Evolutionary conservation across 2,797 vertebrate genomes (phyloP).

Genomic region (Stomatorhinus walkeri): DNA sequence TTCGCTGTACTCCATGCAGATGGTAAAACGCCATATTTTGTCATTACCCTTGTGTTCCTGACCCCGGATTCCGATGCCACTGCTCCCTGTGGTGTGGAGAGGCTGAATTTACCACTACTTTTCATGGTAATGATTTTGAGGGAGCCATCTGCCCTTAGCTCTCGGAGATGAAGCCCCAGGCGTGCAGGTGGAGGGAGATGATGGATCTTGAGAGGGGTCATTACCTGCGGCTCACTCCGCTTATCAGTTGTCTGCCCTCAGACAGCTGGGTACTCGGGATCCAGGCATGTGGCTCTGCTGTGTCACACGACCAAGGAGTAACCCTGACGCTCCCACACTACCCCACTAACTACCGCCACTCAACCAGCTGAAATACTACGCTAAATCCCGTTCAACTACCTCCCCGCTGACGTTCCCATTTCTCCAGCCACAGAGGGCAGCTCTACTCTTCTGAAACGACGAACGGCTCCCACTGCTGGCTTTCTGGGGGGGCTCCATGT

Average conservation of each 20-base stretch:
- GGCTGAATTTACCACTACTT: background rate
- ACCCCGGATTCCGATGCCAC: background rate
- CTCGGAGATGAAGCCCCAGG: background rate
- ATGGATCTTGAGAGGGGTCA: slow-evolving; percentile 23
- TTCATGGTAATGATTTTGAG: slow-evolving; percentile 18
- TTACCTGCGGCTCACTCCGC: slow-evolving; percentile 19
- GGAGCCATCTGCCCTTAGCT: slow-evolving; percentile 22
- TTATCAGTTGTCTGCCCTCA: background rate
- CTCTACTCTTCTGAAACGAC: background rate
- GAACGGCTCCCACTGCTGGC: background rate
- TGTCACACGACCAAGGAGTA: background rate
- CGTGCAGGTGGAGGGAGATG: slow-evolving; percentile 14
- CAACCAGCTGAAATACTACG: background rate
- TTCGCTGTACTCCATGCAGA: slow-evolving; percentile 9
- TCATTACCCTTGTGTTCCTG: slow-evolving; percentile 1
- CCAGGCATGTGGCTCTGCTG: background rate
- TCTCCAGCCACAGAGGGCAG: background rate
- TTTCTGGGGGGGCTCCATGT: background rate
- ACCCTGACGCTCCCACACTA: background rate
- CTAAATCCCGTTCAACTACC: background rate
- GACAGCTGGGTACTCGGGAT: background rate
- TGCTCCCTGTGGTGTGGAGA: background rate
- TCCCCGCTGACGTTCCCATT: background rate
- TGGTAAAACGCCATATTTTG: background rate
- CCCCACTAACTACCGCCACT: background rate